These are phyloP conservation scores for Lasiurus borealis DNA, from an alignment of 2,113 vertebrate species.

Conservation along the genomic window DNA sequence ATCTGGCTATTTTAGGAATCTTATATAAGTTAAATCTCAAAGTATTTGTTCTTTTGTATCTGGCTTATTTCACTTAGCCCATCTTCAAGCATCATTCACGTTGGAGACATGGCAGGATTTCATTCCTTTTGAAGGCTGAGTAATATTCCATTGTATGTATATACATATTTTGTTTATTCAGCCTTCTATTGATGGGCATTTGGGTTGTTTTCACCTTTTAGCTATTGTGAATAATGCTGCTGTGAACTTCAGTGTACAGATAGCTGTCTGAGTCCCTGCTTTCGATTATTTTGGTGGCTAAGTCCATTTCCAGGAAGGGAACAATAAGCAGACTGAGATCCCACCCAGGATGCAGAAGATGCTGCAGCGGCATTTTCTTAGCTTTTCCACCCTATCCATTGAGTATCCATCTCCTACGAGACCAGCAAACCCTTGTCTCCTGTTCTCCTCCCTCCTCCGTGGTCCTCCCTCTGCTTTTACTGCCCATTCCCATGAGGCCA, in stretches of 20 bases:
- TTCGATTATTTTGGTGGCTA: neutral
- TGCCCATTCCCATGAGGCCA: neutral
- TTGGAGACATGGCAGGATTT: neutral
- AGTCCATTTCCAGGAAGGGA: conserved; percentile 4
- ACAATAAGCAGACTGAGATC: neutral
- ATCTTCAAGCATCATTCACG: neutral
- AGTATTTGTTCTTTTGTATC: neutral
- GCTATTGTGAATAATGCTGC: neutral
- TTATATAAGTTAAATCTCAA: neutral
- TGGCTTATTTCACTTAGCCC: conserved; percentile 8
- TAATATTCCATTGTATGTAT: neutral
- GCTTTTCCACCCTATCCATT: neutral
- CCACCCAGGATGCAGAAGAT: neutral
- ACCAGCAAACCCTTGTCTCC: neutral
- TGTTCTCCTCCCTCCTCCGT: neutral
- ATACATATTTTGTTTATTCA: neutral
- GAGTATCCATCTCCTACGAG: neutral
- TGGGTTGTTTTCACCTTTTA: neutral
- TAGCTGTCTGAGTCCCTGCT: neutral
- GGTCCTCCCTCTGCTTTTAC: neutral
- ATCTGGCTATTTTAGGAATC: neutral
- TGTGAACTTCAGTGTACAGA: neutral
- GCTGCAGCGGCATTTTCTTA: neutral
- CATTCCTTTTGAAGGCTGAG: neutral
- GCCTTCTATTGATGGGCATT: neutral